Conservation (phyloP, 92 coral and sea anemone species). For the Parazoanthus atlanticus region DNA sequence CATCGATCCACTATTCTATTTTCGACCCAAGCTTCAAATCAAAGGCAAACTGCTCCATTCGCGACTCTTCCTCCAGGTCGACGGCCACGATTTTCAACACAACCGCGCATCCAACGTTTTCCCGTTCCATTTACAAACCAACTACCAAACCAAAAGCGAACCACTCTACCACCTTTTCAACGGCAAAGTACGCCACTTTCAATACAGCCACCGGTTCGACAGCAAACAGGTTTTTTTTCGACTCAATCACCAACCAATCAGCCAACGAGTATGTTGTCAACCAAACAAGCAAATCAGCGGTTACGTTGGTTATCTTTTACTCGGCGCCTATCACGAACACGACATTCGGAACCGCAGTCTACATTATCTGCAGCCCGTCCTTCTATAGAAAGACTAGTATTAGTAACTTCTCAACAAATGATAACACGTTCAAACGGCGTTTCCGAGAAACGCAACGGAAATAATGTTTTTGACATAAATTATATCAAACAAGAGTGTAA, state of each 20-base stretch:
- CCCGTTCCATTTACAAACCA: not conserved
- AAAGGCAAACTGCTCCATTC: not conserved
- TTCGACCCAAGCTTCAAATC: not conserved
- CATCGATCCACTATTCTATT: not conserved
- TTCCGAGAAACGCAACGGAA: not conserved
- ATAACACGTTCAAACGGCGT: not conserved
- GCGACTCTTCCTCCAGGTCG: not conserved
- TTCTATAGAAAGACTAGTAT: no score
- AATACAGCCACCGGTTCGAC: not conserved
- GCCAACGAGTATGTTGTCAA: not conserved
- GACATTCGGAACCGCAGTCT: no score
- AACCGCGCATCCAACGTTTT: not conserved
- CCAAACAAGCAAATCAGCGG: not conserved
- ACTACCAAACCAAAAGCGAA: not conserved
- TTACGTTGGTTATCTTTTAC: no score
- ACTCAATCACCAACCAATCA: not conserved
- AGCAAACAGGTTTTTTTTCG: not conserved
- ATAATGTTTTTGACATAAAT: not conserved
- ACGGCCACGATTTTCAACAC: not conserved
- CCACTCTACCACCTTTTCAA: not conserved
- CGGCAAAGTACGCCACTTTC: not conserved
- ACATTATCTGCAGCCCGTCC: no score
- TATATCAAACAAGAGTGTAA: constrained; percentile 1
- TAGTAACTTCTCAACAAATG: no score
- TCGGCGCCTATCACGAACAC: no score